Evolutionary conservation across 2,888 invertebrate genomes (phyloP), one percentile per base, ranked within the genome.

Genomic region (Teinopalpus imperialis): DNA sequence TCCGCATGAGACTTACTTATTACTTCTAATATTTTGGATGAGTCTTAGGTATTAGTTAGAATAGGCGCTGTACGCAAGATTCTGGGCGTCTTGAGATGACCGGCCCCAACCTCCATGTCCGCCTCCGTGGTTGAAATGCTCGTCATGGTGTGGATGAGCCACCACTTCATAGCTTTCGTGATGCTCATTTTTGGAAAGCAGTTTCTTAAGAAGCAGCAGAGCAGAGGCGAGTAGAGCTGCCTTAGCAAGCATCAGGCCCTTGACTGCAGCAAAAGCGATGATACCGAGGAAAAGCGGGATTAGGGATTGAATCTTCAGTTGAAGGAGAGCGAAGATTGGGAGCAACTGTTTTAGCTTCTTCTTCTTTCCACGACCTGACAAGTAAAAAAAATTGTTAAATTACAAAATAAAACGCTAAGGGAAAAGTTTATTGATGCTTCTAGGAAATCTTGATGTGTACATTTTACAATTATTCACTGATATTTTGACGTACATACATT

Each of bases 221-320:
- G 91, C 92, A 39, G 95, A 93, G 53, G 96, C 91, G 43, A 95
- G 88, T 12, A 96, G 90, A 2, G 96, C 95, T 51, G 96, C 92
- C 90, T 96, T 96, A 62, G 95, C 95, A 58, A 96, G 90, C 66
- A 95, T 83, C 57, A 96, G 90, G 51, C 96, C 96, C 90, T 96
- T 96, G 90, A 96, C 91, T 27, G 95, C 95, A 31, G 95, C 90
- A 52, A 96, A 90, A 42, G 95, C 95, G 63, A 96, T 91, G 66
- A 88, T 76, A 24, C 81, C 96, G 46, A 96, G 90, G 63, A 93
- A 93, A 56, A 96, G 82, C 18, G 95, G 95, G 61, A 95, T 92
- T 53, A 96, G 89, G 18, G 94, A 92, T 55, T 94, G 94, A 61
- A 88, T 93, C 89, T 96, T 96, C 74, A 96, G 81, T 69, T 95